Evolutionary conservation across 1,140 invertebrate genomes (phyloP), one percentile per base, ranked within the genome.

Genomic region (Panagrolaimus sp.): DNA sequence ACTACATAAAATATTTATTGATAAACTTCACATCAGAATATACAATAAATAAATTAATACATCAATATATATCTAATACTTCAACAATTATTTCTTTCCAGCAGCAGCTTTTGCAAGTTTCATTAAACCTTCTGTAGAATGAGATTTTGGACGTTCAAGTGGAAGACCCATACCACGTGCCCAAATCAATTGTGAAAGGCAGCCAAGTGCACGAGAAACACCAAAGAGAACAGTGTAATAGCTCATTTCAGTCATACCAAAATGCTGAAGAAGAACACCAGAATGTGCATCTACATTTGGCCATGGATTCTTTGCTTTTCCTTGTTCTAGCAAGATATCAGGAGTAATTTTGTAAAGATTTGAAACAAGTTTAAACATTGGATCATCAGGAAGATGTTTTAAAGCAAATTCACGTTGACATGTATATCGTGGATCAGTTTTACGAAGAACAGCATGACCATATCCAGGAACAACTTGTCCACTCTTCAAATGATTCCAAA

Each of bases 251-350:
- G 89, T 96, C 88, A 98, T 88, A 72, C 92, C 92, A 82, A 92
- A 97, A 87, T 96, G 92, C 86, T 89, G 88, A 66, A 97, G 86
- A 31, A 97, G 86, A 11, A 96, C 92, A 75, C 94, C 94, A 76
- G 92, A 95, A 86, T 96, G 93, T 57, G 94, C 93, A 86, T 98
- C 94, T 77, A 97, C 94, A 87, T 97, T 97, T 68, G 94, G 94
- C 93, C 93, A 98, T 67, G 94, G 94, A 88, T 98, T 98, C 88
- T 94, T 93, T 9, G 95, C 92, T 85, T 98, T 97, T 78, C 93
- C 93, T 72, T 91, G 90, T 82, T 93, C 92, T 70, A 91, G 87
- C 9, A 98, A 89, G 74, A 96, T 89, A 73, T 92, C 91, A 0
- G 94, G 94, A 57, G 94, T 92, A 44, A 96, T 88, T 83, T 95